These are phyloP conservation scores for Isichthys henryi DNA, from an alignment of 2,113 vertebrate species.

Conservation along the genomic window DNA sequence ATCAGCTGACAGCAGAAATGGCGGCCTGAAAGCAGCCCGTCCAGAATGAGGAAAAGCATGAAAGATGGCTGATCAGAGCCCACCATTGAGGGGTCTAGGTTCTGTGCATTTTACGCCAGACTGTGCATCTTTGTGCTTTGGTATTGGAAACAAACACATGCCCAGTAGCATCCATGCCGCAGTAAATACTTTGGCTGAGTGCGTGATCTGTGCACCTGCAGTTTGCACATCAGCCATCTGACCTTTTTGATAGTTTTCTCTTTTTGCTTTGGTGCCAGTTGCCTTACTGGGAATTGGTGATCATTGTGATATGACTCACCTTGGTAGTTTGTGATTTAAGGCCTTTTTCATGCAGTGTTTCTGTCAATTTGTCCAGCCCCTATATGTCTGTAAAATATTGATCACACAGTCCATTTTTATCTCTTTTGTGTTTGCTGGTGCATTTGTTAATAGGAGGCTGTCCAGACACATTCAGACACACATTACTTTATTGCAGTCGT, in stretches of 20 bases:
- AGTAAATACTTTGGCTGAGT: background rate
- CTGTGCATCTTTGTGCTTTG: background rate
- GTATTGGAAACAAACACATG: background rate
- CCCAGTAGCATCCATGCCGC: background rate
- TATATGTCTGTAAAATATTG: background rate
- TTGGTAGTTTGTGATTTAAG: background rate
- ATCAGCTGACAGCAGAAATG: background rate
- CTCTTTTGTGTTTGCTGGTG: background rate
- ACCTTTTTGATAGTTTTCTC: background rate
- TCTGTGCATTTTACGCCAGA: background rate
- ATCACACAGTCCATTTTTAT: background rate
- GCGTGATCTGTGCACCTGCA: background rate
- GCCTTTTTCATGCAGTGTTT: background rate
- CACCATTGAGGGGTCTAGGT: too few species aligned
- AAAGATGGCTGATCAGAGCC: background rate
- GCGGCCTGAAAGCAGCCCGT: too few species aligned
- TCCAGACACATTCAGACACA: background rate
- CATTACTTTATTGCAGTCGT: constrained; percentile 61
- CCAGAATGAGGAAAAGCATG: background rate
- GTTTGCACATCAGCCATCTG: background rate
- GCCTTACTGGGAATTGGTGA: background rate
- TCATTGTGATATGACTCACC: background rate
- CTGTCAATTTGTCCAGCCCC: background rate
- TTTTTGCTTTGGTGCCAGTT: background rate
- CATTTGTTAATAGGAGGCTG: background rate